Evolutionary conservation across 2,888 invertebrate species (phyloP).

Genomic region (Tanytarsus gracilentus): DNA sequence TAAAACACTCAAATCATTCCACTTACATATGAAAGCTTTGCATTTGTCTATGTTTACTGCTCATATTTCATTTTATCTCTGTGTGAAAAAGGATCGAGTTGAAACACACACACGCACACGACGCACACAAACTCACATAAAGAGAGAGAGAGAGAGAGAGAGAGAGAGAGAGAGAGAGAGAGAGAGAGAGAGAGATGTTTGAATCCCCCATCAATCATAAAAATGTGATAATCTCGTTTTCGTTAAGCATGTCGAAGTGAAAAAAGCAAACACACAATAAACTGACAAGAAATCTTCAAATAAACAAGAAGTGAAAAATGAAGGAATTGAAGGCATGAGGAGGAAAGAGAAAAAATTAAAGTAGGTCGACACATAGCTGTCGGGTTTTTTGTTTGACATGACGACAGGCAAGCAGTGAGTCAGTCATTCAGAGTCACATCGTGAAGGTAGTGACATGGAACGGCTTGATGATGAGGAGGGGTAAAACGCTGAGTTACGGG

Average conservation of each 20-base stretch:
- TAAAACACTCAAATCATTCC: no score
- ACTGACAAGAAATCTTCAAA: conserved; percentile 25
- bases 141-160: no score
- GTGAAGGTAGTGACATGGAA: not conserved
- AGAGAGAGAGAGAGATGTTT: not conserved
- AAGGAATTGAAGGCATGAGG: not conserved
- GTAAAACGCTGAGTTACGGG: not conserved
- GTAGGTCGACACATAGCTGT: conserved; percentile 28
- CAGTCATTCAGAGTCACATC: no score
- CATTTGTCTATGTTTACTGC: no score
- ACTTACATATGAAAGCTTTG: no score
- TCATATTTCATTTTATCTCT: no score
- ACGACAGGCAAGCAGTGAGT: conserved; percentile 16
- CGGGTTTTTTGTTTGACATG: conserved; percentile 14
- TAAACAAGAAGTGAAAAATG: not conserved
- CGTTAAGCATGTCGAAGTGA: not conserved
- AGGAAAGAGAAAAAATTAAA: conserved; percentile 6
- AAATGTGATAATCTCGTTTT: no score
- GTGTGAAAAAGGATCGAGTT: no score
- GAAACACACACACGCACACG: no score
- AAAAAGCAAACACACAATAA: not conserved
- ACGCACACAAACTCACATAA: no score
- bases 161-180: no score
- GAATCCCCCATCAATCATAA: conserved; percentile 18
- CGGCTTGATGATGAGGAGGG: not conserved